A percentile compares a stretch with the other conserved stretches of the same genome.
These are phyloP conservation scores for Dendroctonus ponderosae DNA, from an alignment of 1,140 invertebrate species.

Conservation along the genomic window DNA sequence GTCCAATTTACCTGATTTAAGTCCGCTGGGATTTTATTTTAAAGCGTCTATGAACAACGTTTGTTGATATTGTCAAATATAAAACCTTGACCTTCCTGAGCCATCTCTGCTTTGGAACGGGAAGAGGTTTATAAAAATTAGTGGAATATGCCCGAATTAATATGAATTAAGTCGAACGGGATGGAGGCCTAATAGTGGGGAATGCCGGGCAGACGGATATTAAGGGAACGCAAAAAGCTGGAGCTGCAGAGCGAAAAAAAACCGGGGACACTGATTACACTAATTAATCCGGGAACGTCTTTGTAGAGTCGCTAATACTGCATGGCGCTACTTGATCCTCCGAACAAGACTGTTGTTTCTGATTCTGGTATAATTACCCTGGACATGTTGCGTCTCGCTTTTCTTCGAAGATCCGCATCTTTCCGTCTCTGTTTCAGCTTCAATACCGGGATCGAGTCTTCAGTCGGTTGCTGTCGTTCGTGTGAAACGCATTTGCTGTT, in stretches of 20 bases:
- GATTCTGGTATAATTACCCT: conserved; percentile 42
- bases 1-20: no score
- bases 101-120: no score
- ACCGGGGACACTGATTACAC: conserved; percentile 35
- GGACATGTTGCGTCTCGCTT: conserved; percentile 27
- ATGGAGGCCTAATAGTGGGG: no score
- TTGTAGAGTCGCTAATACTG: conserved; percentile 43
- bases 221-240: no score
- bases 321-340: conserved; percentile 42
- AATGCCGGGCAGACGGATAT: no score
- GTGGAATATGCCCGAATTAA: no score
- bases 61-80: no score
- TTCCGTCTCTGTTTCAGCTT: conserved; percentile 29
- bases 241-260: neutral
- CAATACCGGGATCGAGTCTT: conserved; percentile 37
- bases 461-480: conserved; percentile 38
- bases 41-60: no score
- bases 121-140: no score
- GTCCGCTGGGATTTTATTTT: no score
- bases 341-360: conserved; percentile 43
- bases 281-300: conserved; percentile 43
- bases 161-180: no score
- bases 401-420: conserved; percentile 22
- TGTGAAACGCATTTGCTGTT: conserved; percentile 27
- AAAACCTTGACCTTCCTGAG: no score